Conservation (phyloP, 64 coral and sea anemone genomes). For the Cladopsammia gracilis region DNA sequence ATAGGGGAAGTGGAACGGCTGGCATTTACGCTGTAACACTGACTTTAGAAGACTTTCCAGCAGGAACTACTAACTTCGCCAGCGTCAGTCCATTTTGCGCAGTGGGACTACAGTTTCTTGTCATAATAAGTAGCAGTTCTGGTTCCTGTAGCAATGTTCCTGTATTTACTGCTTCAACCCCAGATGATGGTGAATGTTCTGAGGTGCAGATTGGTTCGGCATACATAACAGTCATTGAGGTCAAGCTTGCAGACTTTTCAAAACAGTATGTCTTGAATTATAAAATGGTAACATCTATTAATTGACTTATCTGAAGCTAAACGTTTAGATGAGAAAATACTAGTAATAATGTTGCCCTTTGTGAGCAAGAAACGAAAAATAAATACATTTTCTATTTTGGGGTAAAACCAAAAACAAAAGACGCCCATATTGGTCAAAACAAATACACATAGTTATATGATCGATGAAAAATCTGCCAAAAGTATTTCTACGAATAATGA, state of each 20-base stretch:
- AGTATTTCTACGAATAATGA: too few relatives aligned
- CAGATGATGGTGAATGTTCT: neutral
- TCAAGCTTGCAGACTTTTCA: neutral
- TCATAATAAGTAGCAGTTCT: neutral
- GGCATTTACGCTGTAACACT: neutral
- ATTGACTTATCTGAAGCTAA: too few relatives aligned
- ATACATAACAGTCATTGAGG: neutral
- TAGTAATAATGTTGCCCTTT: too few relatives aligned
- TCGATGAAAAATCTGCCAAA: too few relatives aligned
- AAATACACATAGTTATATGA: too few relatives aligned
- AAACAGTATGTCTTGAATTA: neutral
- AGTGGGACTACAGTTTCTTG: conserved; percentile 5
- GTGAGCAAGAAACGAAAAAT: too few relatives aligned
- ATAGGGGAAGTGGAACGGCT: neutral
- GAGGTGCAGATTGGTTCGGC: conserved; percentile 6
- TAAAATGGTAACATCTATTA: too few relatives aligned
- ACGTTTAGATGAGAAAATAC: too few relatives aligned
- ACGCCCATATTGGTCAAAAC: too few relatives aligned
- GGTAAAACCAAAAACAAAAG: too few relatives aligned
- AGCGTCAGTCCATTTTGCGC: neutral
- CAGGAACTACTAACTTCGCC: neutral
- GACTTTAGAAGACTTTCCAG: conserved; percentile 6
- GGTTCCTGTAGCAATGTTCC: neutral
- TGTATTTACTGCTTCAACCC: neutral
- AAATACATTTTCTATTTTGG: too few relatives aligned